Percentiles rank a stretch among this genome's conserved stretches.
Conservation (phyloP, 1,140 invertebrate genomes). For the Drosophila serrata region DNA sequence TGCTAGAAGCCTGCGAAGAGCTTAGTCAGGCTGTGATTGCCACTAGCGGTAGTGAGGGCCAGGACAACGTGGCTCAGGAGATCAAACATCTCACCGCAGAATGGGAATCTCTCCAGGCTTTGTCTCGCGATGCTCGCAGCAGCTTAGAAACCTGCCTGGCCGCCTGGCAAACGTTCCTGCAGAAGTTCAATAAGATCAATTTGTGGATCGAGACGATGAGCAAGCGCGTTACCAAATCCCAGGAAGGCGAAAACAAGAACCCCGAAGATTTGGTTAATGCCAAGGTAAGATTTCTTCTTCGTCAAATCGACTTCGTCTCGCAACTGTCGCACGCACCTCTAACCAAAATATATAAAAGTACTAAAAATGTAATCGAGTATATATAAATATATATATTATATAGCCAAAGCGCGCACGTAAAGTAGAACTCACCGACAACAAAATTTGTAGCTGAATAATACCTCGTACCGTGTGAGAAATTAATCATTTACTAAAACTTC, state of each 20-base stretch:
- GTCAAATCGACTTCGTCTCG: slow-evolving; percentile 46
- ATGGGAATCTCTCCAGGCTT: slow-evolving; percentile 94
- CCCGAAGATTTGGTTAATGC: slow-evolving; percentile 92
- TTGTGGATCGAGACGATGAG: slow-evolving; percentile 92
- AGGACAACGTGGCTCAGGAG: slow-evolving; percentile 93
- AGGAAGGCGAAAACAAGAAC: slow-evolving; percentile 92
- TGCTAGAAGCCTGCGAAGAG: slow-evolving; percentile 91
- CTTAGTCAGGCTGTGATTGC: slow-evolving; percentile 92
- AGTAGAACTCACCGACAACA: slow-evolving; percentile 45
- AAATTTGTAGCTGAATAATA: slow-evolving; percentile 48
- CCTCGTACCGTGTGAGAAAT: slow-evolving; percentile 30
- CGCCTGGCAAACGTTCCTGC: slow-evolving; percentile 94
- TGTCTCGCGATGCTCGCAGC: slow-evolving; percentile 92
- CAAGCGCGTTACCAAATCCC: slow-evolving; percentile 88
- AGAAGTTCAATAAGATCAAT: slow-evolving; percentile 91
- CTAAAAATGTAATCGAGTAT: slow-evolving; percentile 55
- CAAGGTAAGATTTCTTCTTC: slow-evolving; percentile 86
- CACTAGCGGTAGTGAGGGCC: slow-evolving; percentile 94
- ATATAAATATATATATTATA: slow-evolving; percentile 11
- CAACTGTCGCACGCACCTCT: slow-evolving; percentile 73
- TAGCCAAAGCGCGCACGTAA: slow-evolving; percentile 47
- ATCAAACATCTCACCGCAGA: slow-evolving; percentile 93
- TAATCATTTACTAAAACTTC: slow-evolving; percentile 60
- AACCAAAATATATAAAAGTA: slow-evolving; percentile 52
- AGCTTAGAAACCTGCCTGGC: slow-evolving; percentile 92